These are phyloP conservation scores for Silurus aristotelis DNA, from an alignment of 2,797 vertebrate genomes.

Conservation along the genomic window DNA sequence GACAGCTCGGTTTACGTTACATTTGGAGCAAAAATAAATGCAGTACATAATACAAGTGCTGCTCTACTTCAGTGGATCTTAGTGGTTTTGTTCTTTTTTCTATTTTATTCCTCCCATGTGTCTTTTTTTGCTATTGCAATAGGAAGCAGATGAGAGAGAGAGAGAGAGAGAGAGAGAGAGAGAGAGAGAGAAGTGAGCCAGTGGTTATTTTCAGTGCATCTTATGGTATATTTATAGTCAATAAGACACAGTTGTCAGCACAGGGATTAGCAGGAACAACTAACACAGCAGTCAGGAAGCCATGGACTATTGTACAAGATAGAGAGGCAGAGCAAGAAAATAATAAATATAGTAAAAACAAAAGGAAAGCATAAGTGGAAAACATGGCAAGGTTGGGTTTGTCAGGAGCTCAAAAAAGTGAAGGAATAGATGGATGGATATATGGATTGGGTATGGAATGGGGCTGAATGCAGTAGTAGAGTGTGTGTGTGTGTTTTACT, in stretches of 20 bases:
- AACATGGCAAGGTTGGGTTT: slow-evolving; percentile 34
- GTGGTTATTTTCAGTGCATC: slow-evolving; percentile 77
- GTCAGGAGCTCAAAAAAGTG: slow-evolving; percentile 39
- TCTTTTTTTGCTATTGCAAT: slow-evolving; percentile 56
- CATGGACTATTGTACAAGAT: background rate
- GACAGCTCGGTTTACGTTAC: slow-evolving; percentile 16
- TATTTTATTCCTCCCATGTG: slow-evolving; percentile 51
- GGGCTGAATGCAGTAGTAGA: slow-evolving; percentile 12
- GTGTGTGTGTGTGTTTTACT: slow-evolving; percentile 37
- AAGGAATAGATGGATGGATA: slow-evolving; percentile 7
- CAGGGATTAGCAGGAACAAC: slow-evolving; percentile 75
- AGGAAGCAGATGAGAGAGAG: slow-evolving; percentile 66
- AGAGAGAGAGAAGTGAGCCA: slow-evolving; percentile 39
- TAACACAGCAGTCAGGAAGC: slow-evolving; percentile 28
- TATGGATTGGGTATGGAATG: background rate
- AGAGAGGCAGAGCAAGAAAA: slow-evolving; percentile 7
- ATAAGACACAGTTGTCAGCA: slow-evolving; percentile 79
- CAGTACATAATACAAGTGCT: slow-evolving; percentile 7
- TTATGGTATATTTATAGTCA: slow-evolving; percentile 85
- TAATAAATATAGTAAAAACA: slow-evolving; percentile 40
- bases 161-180: slow-evolving; percentile 50
- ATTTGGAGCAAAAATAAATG: slow-evolving; percentile 12
- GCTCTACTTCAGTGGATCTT: slow-evolving; percentile 48
- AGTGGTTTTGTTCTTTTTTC: background rate
- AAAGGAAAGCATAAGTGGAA: slow-evolving; percentile 14